A percentile compares a stretch with the other conserved stretches of the same genome.
Conservation (phyloP, 2,888 invertebrate species). For the Drosophila phalerata region DNA sequence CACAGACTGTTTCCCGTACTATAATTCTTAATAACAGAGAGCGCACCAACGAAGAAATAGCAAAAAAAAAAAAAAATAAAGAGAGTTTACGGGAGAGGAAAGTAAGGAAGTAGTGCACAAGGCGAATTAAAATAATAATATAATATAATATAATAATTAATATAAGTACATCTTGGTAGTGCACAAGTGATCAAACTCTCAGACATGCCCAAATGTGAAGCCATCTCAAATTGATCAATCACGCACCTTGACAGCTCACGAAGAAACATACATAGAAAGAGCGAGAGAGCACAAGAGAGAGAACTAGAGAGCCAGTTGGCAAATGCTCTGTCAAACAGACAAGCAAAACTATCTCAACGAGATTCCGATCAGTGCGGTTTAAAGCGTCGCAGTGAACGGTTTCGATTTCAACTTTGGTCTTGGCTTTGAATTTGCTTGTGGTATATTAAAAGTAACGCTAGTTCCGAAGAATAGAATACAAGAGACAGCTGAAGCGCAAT, state of each 20-base stretch:
- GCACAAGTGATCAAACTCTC: neutral
- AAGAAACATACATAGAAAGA: neutral
- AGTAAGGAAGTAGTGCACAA: neutral
- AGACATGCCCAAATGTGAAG: slow-evolving; percentile 22
- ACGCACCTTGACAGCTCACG: slow-evolving; percentile 9
- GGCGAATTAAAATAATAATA: no score
- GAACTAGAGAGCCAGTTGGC: neutral
- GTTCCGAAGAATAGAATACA: slow-evolving; percentile 17
- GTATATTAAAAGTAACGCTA: slow-evolving; percentile 19
- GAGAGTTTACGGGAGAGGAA: neutral
- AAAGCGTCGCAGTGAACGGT: slow-evolving; percentile 57
- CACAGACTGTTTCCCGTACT: slow-evolving; percentile 30
- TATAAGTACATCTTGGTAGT: no score
- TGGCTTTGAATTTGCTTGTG: neutral
- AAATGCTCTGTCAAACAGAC: slow-evolving; percentile 1
- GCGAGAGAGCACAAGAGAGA: neutral
- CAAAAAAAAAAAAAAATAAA: slow-evolving; percentile 2
- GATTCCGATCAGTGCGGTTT: slow-evolving; percentile 62
- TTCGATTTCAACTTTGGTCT: slow-evolving; percentile 17
- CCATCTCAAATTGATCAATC: slow-evolving; percentile 60
- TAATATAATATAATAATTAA: no score
- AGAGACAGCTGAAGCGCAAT: slow-evolving; percentile 31
- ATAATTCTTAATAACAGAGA: slow-evolving; percentile 68
- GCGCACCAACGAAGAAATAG: slow-evolving; percentile 12
- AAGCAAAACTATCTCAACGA: slow-evolving; percentile 47